These are phyloP conservation scores for Drosophila anomalata DNA, from an alignment of 2,888 invertebrate genomes.

Conservation along the genomic window DNA sequence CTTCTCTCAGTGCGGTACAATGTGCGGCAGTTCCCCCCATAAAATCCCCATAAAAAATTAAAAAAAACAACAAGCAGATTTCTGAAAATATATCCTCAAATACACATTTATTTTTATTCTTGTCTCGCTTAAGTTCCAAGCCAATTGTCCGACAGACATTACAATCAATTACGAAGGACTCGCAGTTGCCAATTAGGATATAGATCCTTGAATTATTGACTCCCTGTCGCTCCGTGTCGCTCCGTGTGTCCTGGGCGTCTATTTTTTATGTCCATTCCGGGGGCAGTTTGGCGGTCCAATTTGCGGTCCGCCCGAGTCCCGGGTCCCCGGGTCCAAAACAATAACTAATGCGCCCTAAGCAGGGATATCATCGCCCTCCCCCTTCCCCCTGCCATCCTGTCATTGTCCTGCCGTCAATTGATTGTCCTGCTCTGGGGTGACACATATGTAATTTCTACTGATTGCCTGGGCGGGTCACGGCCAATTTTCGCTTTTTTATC, in stretches of 20 bases:
- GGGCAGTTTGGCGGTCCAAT: conserved; percentile 65
- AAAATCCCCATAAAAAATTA: not conserved
- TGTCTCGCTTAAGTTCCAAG: conserved; percentile 42
- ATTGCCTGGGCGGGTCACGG: conserved; percentile 42
- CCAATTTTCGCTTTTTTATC: conserved; percentile 33
- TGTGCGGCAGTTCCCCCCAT: too few relatives aligned
- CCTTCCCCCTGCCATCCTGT: not conserved
- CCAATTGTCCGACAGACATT: conserved; percentile 49
- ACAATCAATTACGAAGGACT: not conserved
- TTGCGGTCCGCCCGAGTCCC: conserved; percentile 59
- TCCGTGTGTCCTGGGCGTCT: not conserved
- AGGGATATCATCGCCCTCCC: conserved; percentile 20
- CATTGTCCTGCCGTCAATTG: conserved; percentile 64
- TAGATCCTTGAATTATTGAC: conserved; percentile 61
- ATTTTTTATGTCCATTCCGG: conserved; percentile 48
- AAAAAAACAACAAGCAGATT: not conserved
- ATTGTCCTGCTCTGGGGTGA: conserved; percentile 63
- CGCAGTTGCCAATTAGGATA: conserved; percentile 40
- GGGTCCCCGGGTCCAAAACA: conserved; percentile 3
- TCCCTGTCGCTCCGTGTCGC: conserved; percentile 59
- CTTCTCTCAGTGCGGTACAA: too few relatives aligned
- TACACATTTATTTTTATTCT: conserved; percentile 3
- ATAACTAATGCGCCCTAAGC: conserved; percentile 48
- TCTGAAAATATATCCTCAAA: not conserved
- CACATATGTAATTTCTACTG: conserved; percentile 40